phyloP scores from a whole-genome alignment of 2,888 invertebrate genomes.

The Linnaemya vulpina region DNA sequence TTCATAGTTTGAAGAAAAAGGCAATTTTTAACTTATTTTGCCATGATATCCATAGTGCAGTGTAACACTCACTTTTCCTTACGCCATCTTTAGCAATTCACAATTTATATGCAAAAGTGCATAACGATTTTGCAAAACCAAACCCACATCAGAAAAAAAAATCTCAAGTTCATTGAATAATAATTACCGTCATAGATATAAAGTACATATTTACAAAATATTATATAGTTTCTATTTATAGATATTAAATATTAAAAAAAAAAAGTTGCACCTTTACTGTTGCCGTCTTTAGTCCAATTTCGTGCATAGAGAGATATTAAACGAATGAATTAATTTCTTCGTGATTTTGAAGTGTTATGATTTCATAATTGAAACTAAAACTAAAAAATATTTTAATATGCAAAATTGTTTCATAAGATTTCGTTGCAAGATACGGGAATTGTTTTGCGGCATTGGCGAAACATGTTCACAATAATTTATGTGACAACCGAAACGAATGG shows the following conservation, averaged over 20 bases:
- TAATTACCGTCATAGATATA: conserved; percentile 20
- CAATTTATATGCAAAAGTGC: neutral
- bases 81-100: neutral
- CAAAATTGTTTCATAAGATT: neutral
- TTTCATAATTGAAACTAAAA: conserved; percentile 1
- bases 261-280: neutral
- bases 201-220: neutral
- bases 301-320: too few species aligned
- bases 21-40: too few species aligned
- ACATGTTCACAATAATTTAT: conserved; percentile 5
- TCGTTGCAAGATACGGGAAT: neutral
- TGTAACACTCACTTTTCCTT: neutral
- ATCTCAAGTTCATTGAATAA: conserved; percentile 23
- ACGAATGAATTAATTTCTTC: too few species aligned
- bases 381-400: conserved; percentile 20
- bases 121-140: neutral
- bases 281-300: too few species aligned
- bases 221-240: conserved; percentile 1
- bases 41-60: neutral
- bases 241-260: neutral
- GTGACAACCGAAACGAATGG: conserved; percentile 8
- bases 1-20: too few species aligned
- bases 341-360: too few species aligned
- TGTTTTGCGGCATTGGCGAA: neutral
- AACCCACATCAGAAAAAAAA: conserved; percentile 18